Evolutionary conservation across 2,888 invertebrate genomes (phyloP).

Genomic region (Drosophila atripex): DNA sequence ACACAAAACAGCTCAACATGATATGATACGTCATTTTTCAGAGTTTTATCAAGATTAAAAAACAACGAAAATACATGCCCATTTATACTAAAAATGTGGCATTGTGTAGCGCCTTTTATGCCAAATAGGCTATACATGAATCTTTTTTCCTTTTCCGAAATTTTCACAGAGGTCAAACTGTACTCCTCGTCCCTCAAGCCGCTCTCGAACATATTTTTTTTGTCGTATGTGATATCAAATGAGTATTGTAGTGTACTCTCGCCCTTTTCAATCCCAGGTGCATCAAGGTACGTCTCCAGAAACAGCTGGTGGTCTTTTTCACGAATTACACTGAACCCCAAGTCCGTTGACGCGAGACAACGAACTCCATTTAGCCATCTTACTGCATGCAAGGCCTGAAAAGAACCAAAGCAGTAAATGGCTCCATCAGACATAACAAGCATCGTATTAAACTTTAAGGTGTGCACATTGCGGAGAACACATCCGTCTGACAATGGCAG

Average conservation of each 20-base stretch:
- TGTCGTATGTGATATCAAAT: conserved; percentile 81
- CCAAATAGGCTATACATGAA: conserved; percentile 72
- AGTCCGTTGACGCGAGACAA: conserved; percentile 60
- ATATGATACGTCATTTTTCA: conserved; percentile 8
- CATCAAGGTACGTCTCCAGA: conserved; percentile 78
- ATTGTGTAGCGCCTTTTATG: not conserved
- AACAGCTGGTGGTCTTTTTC: conserved; percentile 48
- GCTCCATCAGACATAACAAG: conserved; percentile 77
- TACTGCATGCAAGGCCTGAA: conserved; percentile 77
- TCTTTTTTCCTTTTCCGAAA: conserved; percentile 58
- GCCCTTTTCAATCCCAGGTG: conserved; percentile 66
- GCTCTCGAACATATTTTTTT: conserved; percentile 78
- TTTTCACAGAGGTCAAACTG: conserved; percentile 63
- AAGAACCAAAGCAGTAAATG: conserved; percentile 81
- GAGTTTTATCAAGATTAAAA: conserved; percentile 36
- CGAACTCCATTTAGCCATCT: conserved; percentile 76
- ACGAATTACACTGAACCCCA: conserved; percentile 81
- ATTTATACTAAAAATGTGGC: conserved; percentile 79
- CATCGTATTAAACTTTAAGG: conserved; percentile 81
- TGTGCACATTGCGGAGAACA: conserved; percentile 68
- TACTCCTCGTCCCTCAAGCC: conserved; percentile 76
- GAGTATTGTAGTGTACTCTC: conserved; percentile 58
- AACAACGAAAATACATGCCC: conserved; percentile 76
- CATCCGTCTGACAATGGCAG: conserved; percentile 48
- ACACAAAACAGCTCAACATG: conserved; percentile 63